Evolutionary conservation across 2,888 invertebrate species (phyloP).

Genomic region (Hypomecis atomaria): DNA sequence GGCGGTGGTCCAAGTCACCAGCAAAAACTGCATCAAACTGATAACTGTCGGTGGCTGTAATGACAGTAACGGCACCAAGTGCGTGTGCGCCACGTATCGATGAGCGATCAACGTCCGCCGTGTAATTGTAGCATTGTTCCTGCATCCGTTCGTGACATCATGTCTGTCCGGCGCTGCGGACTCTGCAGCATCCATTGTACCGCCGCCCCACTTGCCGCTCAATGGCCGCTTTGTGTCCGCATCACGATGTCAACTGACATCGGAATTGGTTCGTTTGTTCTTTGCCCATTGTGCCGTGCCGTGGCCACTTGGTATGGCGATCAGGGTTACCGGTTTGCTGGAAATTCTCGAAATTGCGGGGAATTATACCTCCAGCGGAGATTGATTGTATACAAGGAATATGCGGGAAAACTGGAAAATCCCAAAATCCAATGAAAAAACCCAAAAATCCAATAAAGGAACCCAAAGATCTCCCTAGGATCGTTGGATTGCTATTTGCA

Average conservation of each 20-base stretch:
- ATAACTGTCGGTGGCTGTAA: slow-evolving; percentile 6
- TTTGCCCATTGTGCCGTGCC: slow-evolving; percentile 34
- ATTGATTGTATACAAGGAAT: no score
- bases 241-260: slow-evolving; percentile 48
- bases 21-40: slow-evolving; percentile 13
- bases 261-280: slow-evolving; percentile 44
- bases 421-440: no score
- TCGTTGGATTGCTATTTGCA: no score
- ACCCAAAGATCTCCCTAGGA: no score
- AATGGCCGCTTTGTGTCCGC: slow-evolving; percentile 60
- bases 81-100: slow-evolving; percentile 22
- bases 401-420: no score
- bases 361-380: no score
- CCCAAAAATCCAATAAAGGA: no score
- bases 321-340: not conserved
- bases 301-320: slow-evolving; percentile 19
- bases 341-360: no score
- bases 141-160: slow-evolving; percentile 71
- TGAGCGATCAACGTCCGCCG: slow-evolving; percentile 37
- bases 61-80: slow-evolving; percentile 15
- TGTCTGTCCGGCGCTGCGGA: slow-evolving; percentile 32
- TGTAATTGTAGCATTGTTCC: slow-evolving; percentile 70
- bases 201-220: slow-evolving; percentile 60
- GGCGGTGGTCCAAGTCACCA: not conserved
- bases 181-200: slow-evolving; percentile 60